These are phyloP conservation scores for human DNA, from an alignment of 2,113 vertebrate genomes.

Conservation along the genomic window GRCh38 chr11:81455501-81456000, in stretches of 20 bases:
- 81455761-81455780: not conserved
- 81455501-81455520: not conserved
- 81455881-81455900: no score
- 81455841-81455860: not conserved
- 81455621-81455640: not conserved
- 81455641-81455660: not conserved
- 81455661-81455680: not conserved
- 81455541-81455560: not conserved
- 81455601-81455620: not conserved
- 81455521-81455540: not conserved
- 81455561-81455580: not conserved
- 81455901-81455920: no score
- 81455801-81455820: not conserved
- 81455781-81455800: not conserved
- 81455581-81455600: not conserved
- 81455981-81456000: no score
- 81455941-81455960: no score
- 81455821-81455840: not conserved
- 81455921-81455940: no score
- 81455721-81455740: not conserved
- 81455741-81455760: not conserved
- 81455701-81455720: not conserved
- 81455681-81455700: not conserved
- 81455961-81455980: no score
- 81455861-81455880: no score